Base-by-base conservation (phyloP, 2,888 invertebrate species). In the Gonocerus acuteangulatus region DNA sequence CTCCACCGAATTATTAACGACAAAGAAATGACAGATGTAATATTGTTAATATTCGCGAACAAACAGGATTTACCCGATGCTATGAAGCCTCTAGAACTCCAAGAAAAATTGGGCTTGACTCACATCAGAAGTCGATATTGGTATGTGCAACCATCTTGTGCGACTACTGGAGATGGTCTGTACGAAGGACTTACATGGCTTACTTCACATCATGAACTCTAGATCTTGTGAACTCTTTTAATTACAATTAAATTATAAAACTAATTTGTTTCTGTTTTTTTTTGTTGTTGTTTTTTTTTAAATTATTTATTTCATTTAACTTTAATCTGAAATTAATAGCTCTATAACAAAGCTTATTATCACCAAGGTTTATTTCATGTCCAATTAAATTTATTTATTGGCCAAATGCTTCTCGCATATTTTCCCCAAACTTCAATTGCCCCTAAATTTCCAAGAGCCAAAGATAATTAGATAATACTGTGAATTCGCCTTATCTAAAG, bases 41-140 rank as follows among this genome's bases (percentile, higher is more conserved):
- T 97, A 77, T 95, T 99, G 77, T 87, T 99, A 76, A 92, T 99
- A 76, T 99, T 97, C 82, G 99, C 97, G 74, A 99, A 99, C 78
- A 99, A 99, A 80, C 99, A 99, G 82, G 99, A 95, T 82, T 85
- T 99, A 78, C 92, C 95, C 67, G 95, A 96, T 76, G 99, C 99
- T 71, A 97, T 99, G 96, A 96, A 96, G 79, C 97, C 97, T 66
- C 94, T 95, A 77, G 97, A 99, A 81, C 95, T 99, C 73, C 96
- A 97, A 81, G 97, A 99, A 78, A 96, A 96, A 80, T 80, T 99
- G 71, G 97, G 97, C 39, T 82, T 99, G 77, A 96, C 95, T 69
- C 85, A 95, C 75, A 92, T 99, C 78, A 84, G 95, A 71, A 96
- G 97, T 79, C 86, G 90, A 74, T 90, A 90, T 81, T 96, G 95